phyloP scores from a whole-genome alignment of 1,140 invertebrate genomes.

The Probaryconus sp. region DNA sequence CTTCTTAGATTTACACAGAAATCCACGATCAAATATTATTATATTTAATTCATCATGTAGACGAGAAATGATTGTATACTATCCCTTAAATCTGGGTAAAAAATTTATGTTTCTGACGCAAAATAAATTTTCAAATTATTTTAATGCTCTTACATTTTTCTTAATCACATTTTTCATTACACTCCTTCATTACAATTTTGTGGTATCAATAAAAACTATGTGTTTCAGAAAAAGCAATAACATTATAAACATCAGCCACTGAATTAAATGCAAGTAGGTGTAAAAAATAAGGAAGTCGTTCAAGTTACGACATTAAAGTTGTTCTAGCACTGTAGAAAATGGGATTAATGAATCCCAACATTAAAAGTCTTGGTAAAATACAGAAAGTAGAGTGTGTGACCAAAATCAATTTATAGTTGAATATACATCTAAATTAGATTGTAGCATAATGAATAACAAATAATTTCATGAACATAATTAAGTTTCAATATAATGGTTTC shows the following conservation, averaged over 20 bases:
- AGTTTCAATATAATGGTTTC: too few species aligned
- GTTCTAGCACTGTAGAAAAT: constrained; percentile 36
- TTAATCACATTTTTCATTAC: background rate
- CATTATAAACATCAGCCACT: constrained; percentile 22
- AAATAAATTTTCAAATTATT: too few species aligned
- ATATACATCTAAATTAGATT: too few species aligned
- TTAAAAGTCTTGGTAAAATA: constrained; percentile 23
- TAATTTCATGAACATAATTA: too few species aligned
- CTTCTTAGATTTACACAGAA: constrained; percentile 18
- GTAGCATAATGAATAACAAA: too few species aligned
- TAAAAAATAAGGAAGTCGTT: constrained; percentile 43
- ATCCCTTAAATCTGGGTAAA: too few species aligned
- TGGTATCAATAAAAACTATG: constrained; percentile 12
- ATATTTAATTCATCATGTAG: too few species aligned
- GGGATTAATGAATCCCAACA: constrained; percentile 46
- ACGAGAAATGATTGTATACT: too few species aligned
- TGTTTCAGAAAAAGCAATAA: constrained; percentile 9
- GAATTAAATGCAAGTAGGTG: constrained; percentile 36
- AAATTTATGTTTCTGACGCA: too few species aligned
- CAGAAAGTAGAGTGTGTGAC: constrained; percentile 5
- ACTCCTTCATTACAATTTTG: constrained; percentile 1
- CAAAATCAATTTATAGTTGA: constrained; percentile 7
- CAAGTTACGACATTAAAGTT: constrained; percentile 46
- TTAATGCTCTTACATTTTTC: background rate
- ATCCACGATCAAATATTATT: constrained; percentile 1